phyloP scores from a whole-genome alignment of 1,140 invertebrate genomes.

The Sinonovacula constricta region DNA sequence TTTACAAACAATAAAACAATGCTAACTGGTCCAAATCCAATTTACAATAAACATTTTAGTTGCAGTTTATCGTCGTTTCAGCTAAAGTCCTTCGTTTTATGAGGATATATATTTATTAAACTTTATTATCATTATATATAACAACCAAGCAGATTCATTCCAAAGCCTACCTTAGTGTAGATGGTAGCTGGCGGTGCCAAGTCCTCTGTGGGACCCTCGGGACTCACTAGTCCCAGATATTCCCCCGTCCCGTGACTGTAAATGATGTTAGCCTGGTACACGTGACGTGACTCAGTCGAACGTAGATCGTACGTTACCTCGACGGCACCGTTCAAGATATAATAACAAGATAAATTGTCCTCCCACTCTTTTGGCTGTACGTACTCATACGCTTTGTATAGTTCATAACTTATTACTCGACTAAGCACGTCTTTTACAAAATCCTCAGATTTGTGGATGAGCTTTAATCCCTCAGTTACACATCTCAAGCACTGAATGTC shows the following conservation, averaged over 20 bases:
- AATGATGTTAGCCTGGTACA: constrained; percentile 72
- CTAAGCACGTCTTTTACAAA: constrained; percentile 69
- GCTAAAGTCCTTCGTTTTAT: too few relatives aligned
- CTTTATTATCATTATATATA: too few relatives aligned
- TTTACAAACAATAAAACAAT: too few relatives aligned
- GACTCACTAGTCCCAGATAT: constrained; percentile 67
- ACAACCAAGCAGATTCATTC: too few relatives aligned
- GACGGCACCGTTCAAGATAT: constrained; percentile 67
- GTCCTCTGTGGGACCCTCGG: constrained; percentile 67
- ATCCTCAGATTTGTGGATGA: constrained; percentile 71
- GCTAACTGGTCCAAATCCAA: too few relatives aligned
- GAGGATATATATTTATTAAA: too few relatives aligned
- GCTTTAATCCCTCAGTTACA: constrained; percentile 68
- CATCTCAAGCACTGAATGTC: constrained; percentile 63
- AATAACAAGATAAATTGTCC: constrained; percentile 65
- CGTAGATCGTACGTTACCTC: constrained; percentile 72
- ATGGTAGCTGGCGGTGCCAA: constrained; percentile 69
- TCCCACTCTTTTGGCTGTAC: constrained; percentile 65
- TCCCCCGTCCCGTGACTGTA: constrained; percentile 72
- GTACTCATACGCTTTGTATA: constrained; percentile 63
- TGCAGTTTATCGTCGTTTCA: too few relatives aligned
- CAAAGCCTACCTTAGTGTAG: too few relatives aligned
- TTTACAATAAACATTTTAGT: too few relatives aligned
- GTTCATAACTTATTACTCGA: constrained; percentile 64
- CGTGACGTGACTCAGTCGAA: constrained; percentile 56